phyloP scores from a whole-genome alignment of 2,113 vertebrate species.

The Phaethornis superciliosus region DNA sequence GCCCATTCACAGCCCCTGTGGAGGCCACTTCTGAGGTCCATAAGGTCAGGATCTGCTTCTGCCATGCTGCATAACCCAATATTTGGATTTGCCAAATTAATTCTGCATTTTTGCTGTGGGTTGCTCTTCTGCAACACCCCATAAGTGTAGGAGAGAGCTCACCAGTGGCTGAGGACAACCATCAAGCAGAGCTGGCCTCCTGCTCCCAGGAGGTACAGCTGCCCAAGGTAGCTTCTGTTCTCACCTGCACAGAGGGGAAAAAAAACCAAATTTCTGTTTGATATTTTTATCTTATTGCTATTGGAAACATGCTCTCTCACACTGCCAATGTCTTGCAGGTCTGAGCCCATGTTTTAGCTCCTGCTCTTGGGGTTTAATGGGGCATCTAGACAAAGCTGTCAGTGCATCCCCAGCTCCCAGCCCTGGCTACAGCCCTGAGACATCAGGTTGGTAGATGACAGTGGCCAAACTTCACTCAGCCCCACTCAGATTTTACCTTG shows the following conservation, averaged over 20 bases:
- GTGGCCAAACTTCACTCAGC: not conserved
- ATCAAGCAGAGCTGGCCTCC: not conserved
- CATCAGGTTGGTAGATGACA: not conserved
- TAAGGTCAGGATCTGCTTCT: fast-evolving
- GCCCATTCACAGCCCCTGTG: not conserved
- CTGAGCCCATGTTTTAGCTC: not conserved
- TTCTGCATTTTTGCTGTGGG: not conserved
- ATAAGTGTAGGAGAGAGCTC: not conserved
- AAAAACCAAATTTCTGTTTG: not conserved
- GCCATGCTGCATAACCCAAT: fast-evolving
- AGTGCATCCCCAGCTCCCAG: not conserved
- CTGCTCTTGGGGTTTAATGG: fast-evolving
- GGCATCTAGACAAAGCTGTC: not conserved
- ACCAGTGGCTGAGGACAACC: not conserved
- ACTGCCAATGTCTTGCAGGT: not conserved
- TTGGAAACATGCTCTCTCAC: not conserved
- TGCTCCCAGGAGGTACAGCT: not conserved
- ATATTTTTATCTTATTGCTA: not conserved
- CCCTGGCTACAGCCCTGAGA: not conserved
- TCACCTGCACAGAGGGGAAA: not conserved
- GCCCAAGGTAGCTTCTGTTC: not conserved
- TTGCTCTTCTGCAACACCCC: not conserved
- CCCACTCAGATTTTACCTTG: not conserved
- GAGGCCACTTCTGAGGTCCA: not conserved
- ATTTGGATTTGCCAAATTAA: not conserved